These are phyloP conservation scores for Apotomis betuletana DNA, from an alignment of 2,888 invertebrate genomes.

Conservation along the genomic window DNA sequence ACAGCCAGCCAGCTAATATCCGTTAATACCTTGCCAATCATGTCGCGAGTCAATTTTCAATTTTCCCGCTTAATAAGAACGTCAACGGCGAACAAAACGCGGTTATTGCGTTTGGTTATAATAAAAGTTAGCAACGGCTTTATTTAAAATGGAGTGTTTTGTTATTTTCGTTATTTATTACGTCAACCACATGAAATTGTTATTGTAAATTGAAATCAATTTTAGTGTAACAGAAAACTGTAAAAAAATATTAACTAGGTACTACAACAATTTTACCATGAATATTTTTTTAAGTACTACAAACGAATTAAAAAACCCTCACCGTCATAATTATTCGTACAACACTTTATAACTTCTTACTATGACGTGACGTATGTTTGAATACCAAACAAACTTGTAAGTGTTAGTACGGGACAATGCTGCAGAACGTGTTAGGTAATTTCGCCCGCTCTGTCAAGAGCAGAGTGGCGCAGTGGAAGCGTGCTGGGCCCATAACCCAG, in stretches of 20 bases:
- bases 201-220: conserved; percentile 17
- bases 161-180: conserved; percentile 20
- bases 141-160: conserved; percentile 27
- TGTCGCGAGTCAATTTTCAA: conserved; percentile 80
- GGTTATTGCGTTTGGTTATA: conserved; percentile 55
- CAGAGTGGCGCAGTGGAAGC: conserved; percentile 93
- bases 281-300: background rate
- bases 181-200: conserved; percentile 14
- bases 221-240: background rate
- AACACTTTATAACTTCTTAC: too few species aligned
- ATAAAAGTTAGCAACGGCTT: conserved; percentile 35
- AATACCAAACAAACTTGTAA: background rate
- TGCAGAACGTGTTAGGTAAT: conserved; percentile 45
- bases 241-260: too few species aligned
- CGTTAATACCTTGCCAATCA: conserved; percentile 76
- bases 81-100: conserved; percentile 73
- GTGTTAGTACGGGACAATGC: background rate
- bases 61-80: conserved; percentile 80
- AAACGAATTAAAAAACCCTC: background rate
- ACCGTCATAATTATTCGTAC: too few species aligned
- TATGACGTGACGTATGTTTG: too few species aligned
- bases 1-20: conserved; percentile 76
- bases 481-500: conserved; percentile 95
- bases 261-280: too few species aligned
- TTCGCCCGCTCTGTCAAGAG: conserved; percentile 58